Evolutionary conservation across 1,140 invertebrate species (phyloP).

Genomic region (Scylla paramamosain): DNA sequence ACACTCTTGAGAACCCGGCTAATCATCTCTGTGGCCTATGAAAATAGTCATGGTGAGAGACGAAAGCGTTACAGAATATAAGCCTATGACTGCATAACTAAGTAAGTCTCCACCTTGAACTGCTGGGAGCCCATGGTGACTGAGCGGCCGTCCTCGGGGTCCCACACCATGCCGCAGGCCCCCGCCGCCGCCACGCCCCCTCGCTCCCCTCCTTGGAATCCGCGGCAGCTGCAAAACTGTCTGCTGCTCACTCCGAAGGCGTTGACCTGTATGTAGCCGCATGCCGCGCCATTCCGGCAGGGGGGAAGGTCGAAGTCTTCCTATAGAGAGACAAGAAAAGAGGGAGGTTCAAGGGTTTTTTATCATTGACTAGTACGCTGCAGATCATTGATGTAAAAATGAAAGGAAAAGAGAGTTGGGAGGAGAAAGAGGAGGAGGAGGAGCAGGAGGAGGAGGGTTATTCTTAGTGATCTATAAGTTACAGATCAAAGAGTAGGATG

Average conservation of each 20-base stretch:
- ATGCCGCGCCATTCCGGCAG: slow-evolving; percentile 79
- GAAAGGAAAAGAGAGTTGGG: background rate
- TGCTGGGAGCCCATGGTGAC: slow-evolving; percentile 80
- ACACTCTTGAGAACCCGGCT: no score
- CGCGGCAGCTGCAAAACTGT: slow-evolving; percentile 79
- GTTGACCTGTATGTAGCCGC: slow-evolving; percentile 80
- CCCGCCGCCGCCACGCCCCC: background rate
- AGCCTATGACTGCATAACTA: background rate
- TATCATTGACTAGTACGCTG: no score
- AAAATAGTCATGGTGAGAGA: no score
- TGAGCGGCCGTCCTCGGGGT: slow-evolving; percentile 79
- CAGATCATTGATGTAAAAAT: no score
- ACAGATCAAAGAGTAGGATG: background rate
- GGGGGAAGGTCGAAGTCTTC: slow-evolving; percentile 73
- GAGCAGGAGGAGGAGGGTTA: background rate
- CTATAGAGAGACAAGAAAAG: background rate
- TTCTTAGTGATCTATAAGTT: background rate
- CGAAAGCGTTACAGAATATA: background rate
- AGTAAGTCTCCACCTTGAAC: slow-evolving; percentile 79
- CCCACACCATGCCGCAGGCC: slow-evolving; percentile 79
- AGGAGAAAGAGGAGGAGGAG: background rate
- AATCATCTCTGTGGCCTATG: no score
- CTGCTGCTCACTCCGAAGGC: slow-evolving; percentile 79
- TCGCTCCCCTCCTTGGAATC: slow-evolving; percentile 33
- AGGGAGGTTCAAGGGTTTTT: no score